Percentiles rank a stretch among this genome's conserved stretches.
These are phyloP conservation scores for Notocelia uddmanniana DNA, from an alignment of 2,888 invertebrate species.

Conservation along the genomic window DNA sequence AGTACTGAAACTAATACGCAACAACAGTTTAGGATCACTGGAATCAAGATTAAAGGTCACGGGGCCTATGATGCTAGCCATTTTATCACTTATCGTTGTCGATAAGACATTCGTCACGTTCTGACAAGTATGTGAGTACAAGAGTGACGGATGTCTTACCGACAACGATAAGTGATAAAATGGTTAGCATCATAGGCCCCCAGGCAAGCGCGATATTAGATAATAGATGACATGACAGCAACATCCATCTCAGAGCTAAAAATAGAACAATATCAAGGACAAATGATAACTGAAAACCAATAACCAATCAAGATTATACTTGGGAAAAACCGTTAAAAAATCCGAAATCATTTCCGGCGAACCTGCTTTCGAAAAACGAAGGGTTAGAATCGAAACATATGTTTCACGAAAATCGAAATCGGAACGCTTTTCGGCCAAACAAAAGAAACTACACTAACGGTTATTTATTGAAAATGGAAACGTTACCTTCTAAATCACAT, in stretches of 20 bases:
- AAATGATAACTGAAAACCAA: constrained; percentile 30
- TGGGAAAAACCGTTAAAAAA: constrained; percentile 3
- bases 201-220: constrained; percentile 55
- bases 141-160: too few relatives aligned
- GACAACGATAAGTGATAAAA: too few relatives aligned
- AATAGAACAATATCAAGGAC: constrained; percentile 52
- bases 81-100: too few relatives aligned
- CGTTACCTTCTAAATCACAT: constrained; percentile 43
- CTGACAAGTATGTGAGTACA: too few relatives aligned
- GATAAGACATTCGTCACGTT: too few relatives aligned
- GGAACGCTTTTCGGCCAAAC: background rate
- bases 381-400: constrained; percentile 44
- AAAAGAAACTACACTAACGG: background rate
- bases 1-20: constrained; percentile 37
- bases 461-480: background rate
- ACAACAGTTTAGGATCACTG: constrained; percentile 34
- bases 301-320: constrained; percentile 20
- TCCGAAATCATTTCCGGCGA: constrained; percentile 18
- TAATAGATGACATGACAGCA: constrained; percentile 52
- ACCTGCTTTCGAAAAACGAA: constrained; percentile 12
- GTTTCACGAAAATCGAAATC: constrained; percentile 18
- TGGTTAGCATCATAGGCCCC: too few relatives aligned
- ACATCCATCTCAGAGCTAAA: constrained; percentile 51
- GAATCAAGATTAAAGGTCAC: constrained; percentile 59
- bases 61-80: too few relatives aligned